Base-by-base conservation (phyloP, 1,140 invertebrate genomes). In the Thrips palmi region DNA sequence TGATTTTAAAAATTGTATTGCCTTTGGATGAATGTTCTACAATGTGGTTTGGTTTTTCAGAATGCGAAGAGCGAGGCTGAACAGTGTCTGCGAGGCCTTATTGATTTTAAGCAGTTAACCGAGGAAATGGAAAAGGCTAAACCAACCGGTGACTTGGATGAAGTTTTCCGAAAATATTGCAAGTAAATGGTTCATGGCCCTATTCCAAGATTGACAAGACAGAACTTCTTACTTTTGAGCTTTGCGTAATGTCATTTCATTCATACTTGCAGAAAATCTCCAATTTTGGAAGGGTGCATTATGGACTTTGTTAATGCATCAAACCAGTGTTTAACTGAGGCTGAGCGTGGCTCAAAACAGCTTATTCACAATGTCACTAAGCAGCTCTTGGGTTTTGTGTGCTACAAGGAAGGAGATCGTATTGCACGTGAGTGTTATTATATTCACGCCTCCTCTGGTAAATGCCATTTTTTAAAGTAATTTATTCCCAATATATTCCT, bases 371-470 rank as follows among this genome's bases (percentile, higher is more conserved):
- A 75, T 39, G 64, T 82, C 10, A 68, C 71, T 0, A 62, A 73
- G 4, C 68, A 73, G 6, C 47, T 83, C 0, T 48, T 74, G 0
- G 63, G 70, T 22, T 85, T 84, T 46, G 59, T 74, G 14, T 84
- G 81, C 49, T 68, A 60, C 34, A 80, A 77, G 43, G 77, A 81
- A 44, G 81, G 81, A 4, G 78, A 84, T 52, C 68, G 77, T 44
- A 75, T 85, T 48, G 79, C 79, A 2, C 60, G 77, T 79, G 57
- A 64, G 71, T 69, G 11, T 39, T 33, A 37, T 31, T 39, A 15
- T 42, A 23, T 10, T 7, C 6, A 32, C 6, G 17, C 11, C 2
- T n/a, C 2, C 14, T 22, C 15, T 19, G n/a, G n/a, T 17, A 17
- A 33, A 6, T 17, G 19, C 22, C 10, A 32, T 31, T 30, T 38